These are phyloP conservation scores for Thymallus thymallus DNA, from an alignment of 2,113 vertebrate genomes.

Conservation along the genomic window DNA sequence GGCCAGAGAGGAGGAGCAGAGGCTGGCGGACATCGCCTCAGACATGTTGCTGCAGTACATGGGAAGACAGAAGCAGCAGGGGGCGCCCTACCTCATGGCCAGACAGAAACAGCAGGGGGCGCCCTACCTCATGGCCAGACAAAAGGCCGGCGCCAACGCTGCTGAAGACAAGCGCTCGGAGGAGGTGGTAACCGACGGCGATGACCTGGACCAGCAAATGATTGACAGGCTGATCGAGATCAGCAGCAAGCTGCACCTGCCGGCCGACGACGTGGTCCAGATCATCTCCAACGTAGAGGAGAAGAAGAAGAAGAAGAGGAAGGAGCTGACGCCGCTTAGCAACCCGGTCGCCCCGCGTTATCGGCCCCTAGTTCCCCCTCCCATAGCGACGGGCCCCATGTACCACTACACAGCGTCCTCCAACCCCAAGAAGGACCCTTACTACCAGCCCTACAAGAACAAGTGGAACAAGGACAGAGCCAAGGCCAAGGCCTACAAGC, in stretches of 20 bases:
- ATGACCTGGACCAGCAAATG: conserved; percentile 85
- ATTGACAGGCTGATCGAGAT: conserved; percentile 91
- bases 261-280: conserved; percentile 88
- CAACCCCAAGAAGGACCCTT: conserved; percentile 69
- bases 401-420: conserved; percentile 71
- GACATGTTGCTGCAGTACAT: conserved; percentile 91
- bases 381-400: conserved; percentile 62
- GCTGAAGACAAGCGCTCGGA: conserved; percentile 80
- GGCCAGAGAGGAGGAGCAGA: conserved; percentile 83
- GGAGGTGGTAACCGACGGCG: conserved; percentile 65
- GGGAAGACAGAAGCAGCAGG: conserved; percentile 78
- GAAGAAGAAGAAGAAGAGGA: conserved; percentile 83
- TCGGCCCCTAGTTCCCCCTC: conserved; percentile 71
- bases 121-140: conserved; percentile 71
- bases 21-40: conserved; percentile 85
- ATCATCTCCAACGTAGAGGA: conserved; percentile 90
- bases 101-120: conserved; percentile 77
- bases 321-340: conserved; percentile 56
- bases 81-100: conserved; percentile 68
- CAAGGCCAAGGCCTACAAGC: conserved; percentile 67
- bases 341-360: conserved; percentile 62
- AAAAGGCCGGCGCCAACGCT: conserved; percentile 73
- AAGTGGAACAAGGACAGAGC: conserved; percentile 78
- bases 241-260: conserved; percentile 89
- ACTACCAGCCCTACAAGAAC: conserved; percentile 70